Conservation (phyloP, 2,888 invertebrate genomes). For the Drosophila anomelani region DNA sequence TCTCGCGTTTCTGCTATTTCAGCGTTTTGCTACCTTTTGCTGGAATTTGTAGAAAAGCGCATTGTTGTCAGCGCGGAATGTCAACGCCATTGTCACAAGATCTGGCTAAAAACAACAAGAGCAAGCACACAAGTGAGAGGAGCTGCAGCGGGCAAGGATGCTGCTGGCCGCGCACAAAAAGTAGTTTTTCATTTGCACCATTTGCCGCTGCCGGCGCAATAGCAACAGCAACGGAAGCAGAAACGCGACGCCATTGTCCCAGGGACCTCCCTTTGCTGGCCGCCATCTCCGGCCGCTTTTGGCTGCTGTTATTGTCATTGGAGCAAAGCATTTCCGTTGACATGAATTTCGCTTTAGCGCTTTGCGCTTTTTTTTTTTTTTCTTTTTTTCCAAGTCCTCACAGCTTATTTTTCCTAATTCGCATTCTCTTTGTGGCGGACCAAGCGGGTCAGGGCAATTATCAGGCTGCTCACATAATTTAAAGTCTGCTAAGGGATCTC, state of each 20-base stretch:
- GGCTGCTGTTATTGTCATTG: conserved; percentile 50
- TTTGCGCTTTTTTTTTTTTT: conserved; percentile 14
- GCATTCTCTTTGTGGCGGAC: conserved; percentile 22
- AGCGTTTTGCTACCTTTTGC: conserved; percentile 33
- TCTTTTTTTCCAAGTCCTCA: background rate
- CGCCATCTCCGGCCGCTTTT: conserved; percentile 46
- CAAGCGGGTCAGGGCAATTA: conserved; percentile 33
- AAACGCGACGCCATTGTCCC: conserved; percentile 71
- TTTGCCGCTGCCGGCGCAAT: conserved; percentile 54
- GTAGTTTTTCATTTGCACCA: conserved; percentile 71
- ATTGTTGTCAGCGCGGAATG: conserved; percentile 55
- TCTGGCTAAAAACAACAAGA: conserved; percentile 44
- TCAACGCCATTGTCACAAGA: conserved; percentile 47
- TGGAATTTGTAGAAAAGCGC: conserved; percentile 38
- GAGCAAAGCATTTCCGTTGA: conserved; percentile 68
- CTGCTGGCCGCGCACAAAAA: conserved; percentile 44
- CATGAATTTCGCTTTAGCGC: conserved; percentile 52
- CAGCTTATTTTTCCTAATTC: conserved; percentile 25
- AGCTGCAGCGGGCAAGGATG: conserved; percentile 38
- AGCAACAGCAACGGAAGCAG: conserved; percentile 59
- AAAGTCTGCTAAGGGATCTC: background rate
- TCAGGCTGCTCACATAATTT: conserved; percentile 20
- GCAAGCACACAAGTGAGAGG: conserved; percentile 22
- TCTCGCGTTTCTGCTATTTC: conserved; percentile 27
- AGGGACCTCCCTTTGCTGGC: conserved; percentile 29